phyloP scores from a whole-genome alignment of 2,797 vertebrate species.

The Uromys caudimaculatus region DNA sequence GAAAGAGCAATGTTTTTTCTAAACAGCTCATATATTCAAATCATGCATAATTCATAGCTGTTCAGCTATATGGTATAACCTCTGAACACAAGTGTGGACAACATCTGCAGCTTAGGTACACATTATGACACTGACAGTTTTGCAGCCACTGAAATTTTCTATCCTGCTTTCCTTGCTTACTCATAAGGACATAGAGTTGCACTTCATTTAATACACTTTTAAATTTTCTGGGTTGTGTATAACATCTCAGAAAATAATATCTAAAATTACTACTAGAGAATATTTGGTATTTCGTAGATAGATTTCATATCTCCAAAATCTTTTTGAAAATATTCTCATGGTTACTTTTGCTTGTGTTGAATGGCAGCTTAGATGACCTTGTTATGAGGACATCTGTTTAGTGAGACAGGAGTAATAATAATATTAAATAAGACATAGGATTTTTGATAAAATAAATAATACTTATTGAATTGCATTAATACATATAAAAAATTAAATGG shows the following conservation, averaged over 20 bases:
- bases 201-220: slow-evolving; percentile 48
- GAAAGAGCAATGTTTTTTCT: slow-evolving; percentile 50
- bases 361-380: slow-evolving; percentile 51
- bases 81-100: neutral
- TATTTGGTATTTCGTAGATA: neutral
- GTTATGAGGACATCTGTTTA: neutral
- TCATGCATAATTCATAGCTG: neutral
- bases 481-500: neutral
- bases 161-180: neutral
- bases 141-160: neutral
- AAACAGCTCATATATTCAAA: neutral
- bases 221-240: slow-evolving; percentile 56
- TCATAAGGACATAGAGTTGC: slow-evolving; percentile 32
- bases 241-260: slow-evolving; percentile 11
- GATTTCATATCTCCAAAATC: slow-evolving; percentile 57
- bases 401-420: neutral
- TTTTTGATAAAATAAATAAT: neutral
- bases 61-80: too few species aligned
- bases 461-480: neutral
- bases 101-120: neutral
- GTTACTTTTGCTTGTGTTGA: slow-evolving; percentile 4
- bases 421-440: neutral
- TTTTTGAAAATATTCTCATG: slow-evolving; percentile 44
- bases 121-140: neutral
- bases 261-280: slow-evolving; percentile 32